Base-by-base conservation (phyloP, 2,797 vertebrate genomes). In the Linurgus olivaceus region DNA sequence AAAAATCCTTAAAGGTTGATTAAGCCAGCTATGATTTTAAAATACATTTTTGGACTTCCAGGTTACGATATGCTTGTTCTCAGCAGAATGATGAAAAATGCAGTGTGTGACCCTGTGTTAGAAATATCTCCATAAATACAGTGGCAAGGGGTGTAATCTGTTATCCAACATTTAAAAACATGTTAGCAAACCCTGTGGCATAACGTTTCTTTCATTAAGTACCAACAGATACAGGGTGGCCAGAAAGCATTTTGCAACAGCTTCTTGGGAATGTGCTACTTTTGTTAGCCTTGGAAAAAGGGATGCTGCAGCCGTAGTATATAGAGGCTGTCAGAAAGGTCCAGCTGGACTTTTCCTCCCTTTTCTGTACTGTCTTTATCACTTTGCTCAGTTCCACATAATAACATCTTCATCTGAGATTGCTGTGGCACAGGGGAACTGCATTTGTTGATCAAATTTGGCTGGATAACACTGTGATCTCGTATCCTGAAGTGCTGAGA, bases 361-460 rank as follows among this genome's bases (percentile, higher is more conserved):
- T 97, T 96, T 95, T 97, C 97, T 93, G 88, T 94, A 91, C 98
- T 98, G 98, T 98, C 98, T 98, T 98, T 98, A 98, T 98, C 98
- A 98, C 98, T 99, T 98, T 98, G 97, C 98, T 98, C 98, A 98
- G 98, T 98, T 98, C 98, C 98, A 98, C 98, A 97, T 99, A 99
- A 99, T 98, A 99, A 99, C 98, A 98, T 99, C 98, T 99, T 99
- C 99, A 98, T 99, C 99, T 98, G 98, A 98, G 99, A 99, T 99
- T 98, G 98, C 98, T 96, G 97, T 98, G 98, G 98, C 98, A 98
- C 98, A 97, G 98, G 98, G 98, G 98, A 98, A 98, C 98, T 98
- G 98, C 98, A 98, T 99, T 99, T 98, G 98, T 98, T 99, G 99
- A 99, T 99, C 98, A 99, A 98, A 99, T 99, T 99, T 99, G 98